Conservation (phyloP, 2,888 invertebrate genomes). For the Caenorhabditis zanzibari region DNA sequence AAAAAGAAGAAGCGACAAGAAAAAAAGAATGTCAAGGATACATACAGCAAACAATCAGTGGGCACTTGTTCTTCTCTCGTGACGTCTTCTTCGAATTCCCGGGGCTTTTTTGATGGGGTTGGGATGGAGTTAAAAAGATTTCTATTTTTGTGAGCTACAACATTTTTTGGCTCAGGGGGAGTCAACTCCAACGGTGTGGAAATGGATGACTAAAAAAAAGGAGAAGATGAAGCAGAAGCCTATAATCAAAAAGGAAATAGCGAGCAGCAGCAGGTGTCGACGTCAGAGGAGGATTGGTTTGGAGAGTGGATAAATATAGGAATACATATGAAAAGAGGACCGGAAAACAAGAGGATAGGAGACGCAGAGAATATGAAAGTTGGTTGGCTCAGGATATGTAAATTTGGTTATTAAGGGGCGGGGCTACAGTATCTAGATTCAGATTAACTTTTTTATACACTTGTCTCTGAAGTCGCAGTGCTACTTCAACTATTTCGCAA, state of each 20-base stretch:
- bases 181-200: not conserved
- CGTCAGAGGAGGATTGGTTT: slow-evolving; percentile 32
- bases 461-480: too few species aligned
- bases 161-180: not conserved
- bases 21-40: slow-evolving; percentile 26
- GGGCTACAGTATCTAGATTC: too few species aligned
- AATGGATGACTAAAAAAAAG: too few species aligned
- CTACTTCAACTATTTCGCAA: too few species aligned
- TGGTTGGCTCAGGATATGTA: not conserved
- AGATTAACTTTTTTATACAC: too few species aligned
- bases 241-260: slow-evolving; percentile 41
- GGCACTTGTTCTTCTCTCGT: slow-evolving; percentile 50
- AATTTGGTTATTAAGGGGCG: not conserved
- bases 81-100: slow-evolving; percentile 17
- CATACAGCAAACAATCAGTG: slow-evolving; percentile 48
- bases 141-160: not conserved
- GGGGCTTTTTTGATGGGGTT: not conserved
- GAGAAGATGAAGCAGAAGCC: slow-evolving; percentile 14
- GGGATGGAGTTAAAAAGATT: not conserved
- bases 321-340: slow-evolving; percentile 22
- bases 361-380: not conserved
- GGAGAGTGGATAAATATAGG: slow-evolving; percentile 43
- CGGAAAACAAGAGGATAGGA: slow-evolving; percentile 25
- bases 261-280: not conserved
- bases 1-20: slow-evolving; percentile 17